These are phyloP conservation scores for Dolichallabes microphthalmus DNA, from an alignment of 2,113 vertebrate genomes.

Conservation along the genomic window DNA sequence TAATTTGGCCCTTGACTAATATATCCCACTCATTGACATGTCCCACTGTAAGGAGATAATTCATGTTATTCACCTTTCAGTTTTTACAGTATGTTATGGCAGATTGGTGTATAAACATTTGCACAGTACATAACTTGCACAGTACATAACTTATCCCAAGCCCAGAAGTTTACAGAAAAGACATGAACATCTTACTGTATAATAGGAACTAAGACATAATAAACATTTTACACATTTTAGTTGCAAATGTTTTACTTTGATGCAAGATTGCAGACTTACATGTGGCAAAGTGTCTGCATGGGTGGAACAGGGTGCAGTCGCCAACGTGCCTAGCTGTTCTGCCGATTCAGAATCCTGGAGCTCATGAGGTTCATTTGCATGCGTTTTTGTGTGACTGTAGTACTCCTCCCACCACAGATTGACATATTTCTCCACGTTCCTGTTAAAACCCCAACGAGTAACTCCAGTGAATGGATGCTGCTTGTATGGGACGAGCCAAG, in stretches of 20 bases:
- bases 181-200: neutral
- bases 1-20: too few relatives aligned
- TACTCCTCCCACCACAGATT: constrained; percentile 81
- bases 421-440: constrained; percentile 65
- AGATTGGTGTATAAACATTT: too few relatives aligned
- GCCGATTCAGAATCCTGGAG: neutral
- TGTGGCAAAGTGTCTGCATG: neutral
- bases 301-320: neutral
- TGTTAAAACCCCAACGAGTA: constrained; percentile 36
- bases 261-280: neutral
- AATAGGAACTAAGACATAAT: neutral
- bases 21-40: too few relatives aligned
- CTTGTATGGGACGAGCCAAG: constrained; percentile 75
- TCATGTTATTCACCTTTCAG: too few relatives aligned
- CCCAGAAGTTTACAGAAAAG: neutral
- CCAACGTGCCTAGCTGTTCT: neutral
- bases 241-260: neutral
- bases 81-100: too few relatives aligned
- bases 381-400: constrained; percentile 54
- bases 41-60: too few relatives aligned
- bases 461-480: constrained; percentile 58
- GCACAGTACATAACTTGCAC: too few relatives aligned
- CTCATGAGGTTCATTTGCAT: constrained; percentile 41
- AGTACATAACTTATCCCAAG: neutral
- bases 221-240: neutral